A percentile compares a stretch with the other conserved stretches of the same genome.
These are phyloP conservation scores for Mactra quadrangularis DNA, from an alignment of 1,140 invertebrate species.

Conservation along the genomic window DNA sequence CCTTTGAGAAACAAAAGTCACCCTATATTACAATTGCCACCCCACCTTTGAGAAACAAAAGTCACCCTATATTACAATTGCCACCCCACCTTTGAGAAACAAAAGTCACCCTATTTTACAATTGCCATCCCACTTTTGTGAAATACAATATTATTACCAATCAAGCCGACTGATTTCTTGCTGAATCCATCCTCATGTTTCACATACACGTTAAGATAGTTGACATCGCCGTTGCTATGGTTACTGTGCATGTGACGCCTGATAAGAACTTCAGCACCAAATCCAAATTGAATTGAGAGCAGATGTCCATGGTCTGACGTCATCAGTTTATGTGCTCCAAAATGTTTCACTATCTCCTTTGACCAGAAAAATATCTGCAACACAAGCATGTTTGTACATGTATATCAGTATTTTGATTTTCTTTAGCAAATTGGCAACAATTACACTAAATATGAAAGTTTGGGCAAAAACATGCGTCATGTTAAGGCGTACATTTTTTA, in stretches of 20 bases:
- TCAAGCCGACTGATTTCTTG: conserved; percentile 1
- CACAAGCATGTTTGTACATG: no score
- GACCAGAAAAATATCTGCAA: neutral
- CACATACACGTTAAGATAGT: conserved; percentile 12
- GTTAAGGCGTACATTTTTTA: no score
- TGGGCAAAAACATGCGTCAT: neutral
- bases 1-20: no score
- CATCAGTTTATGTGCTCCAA: conserved; percentile 11
- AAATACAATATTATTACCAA: conserved; percentile 19
- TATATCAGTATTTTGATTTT: no score
- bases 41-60: no score
- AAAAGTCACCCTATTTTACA: no score
- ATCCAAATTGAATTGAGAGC: neutral
- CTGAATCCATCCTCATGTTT: conserved; percentile 42
- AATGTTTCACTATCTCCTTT: conserved; percentile 3
- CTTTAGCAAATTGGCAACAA: no score
- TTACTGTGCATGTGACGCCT: conserved; percentile 4
- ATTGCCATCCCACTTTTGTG: no score
- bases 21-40: no score
- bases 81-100: no score
- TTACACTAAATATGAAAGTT: neutral
- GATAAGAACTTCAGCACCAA: conserved; percentile 28
- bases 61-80: no score
- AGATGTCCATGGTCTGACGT: neutral
- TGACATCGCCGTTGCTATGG: neutral